Evolutionary conservation across 2,797 vertebrate species (phyloP), one percentile per base, ranked within the genome.

Genomic region (Lepilemur ruficaudatus): DNA sequence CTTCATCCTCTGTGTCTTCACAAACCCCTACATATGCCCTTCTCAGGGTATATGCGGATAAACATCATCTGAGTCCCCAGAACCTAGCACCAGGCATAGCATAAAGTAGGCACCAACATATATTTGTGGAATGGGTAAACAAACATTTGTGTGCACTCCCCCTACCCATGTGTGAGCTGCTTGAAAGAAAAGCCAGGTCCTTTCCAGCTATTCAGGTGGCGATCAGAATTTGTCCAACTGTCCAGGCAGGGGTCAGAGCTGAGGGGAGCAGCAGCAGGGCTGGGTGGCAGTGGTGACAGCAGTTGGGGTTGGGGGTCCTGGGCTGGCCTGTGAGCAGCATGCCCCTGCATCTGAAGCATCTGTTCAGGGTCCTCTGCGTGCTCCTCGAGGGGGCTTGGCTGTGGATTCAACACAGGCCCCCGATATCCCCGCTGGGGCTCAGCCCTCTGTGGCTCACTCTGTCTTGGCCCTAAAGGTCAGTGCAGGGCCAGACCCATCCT

Each of bases 131-230:
- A 52, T 32, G 72, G 78, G 59, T 38, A 61, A 48, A 12, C 28
- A 48, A 13, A 10, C 1, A 0, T 9, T 1, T 10, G 22, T 76
- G 67, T 13, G 12, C 1, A 23, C 41, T 4, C 11, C 25, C 23
- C 10, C 1, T 3, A 57, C 10, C 11, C 2, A 0, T 11, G 9
- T 30, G 35, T 11, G 8, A 50, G 43, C 43, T 18, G 59, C 61
- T 23, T 5, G 48, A 52, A 41, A 79, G 46, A 22, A 73, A 73
- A 30, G 20, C 1, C 5, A 7, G 25, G 38, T 8, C 46, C 28
- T 87, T 15, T 20, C 63, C 5, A 11, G 52, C 59, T 17, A 1
- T 41, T 76, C 28, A 3, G 73, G 43, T 30, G 25, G 4, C 9
- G 7, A 13, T 73, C n/a, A 7, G 23, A 50, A 18, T 69, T 63